A percentile compares a stretch with the other conserved stretches of the same genome.
phyloP scores from a whole-genome alignment of 1,140 invertebrate species.

The Drosophila ficusphila region DNA sequence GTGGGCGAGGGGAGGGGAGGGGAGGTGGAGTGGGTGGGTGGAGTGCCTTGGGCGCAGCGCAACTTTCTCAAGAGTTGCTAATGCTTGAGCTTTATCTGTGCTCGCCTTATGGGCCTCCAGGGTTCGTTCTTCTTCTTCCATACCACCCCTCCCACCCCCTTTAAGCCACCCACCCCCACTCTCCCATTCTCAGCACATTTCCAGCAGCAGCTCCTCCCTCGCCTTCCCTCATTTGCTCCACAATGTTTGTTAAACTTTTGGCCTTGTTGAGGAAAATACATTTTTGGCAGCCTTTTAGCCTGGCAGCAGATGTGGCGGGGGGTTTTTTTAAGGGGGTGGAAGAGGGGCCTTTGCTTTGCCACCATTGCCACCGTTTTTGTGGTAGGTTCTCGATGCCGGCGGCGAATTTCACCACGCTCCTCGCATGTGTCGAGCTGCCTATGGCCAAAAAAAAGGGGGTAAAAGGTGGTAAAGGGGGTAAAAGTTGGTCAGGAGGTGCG shows the following conservation, averaged over 20 bases:
- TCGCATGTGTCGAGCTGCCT: constrained; percentile 29
- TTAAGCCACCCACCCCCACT: not conserved
- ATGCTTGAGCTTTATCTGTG: constrained; percentile 70
- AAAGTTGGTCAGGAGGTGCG: not conserved
- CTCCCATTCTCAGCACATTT: too few species aligned
- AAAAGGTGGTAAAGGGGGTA: too few species aligned
- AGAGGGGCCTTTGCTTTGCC: constrained; percentile 20
- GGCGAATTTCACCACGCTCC: constrained; percentile 67
- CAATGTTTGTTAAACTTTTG: constrained; percentile 64
- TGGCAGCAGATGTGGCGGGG: constrained; percentile 6
- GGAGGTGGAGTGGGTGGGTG: not conserved
- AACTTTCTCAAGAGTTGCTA: constrained; percentile 73
- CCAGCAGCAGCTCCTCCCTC: not conserved
- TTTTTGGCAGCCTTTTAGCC: constrained; percentile 53
- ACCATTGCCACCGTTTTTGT: constrained; percentile 31
- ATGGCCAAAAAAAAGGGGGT: constrained; percentile 2
- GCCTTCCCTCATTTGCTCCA: not conserved
- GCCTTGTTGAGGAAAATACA: constrained; percentile 59
- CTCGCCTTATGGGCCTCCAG: constrained; percentile 70
- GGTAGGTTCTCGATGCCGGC: constrained; percentile 50
- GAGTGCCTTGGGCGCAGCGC: constrained; percentile 56
- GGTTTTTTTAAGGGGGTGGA: not conserved
- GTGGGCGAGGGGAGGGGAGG: not conserved
- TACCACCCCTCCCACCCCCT: not conserved
- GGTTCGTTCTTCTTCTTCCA: constrained; percentile 19